Evolutionary conservation across 2,113 vertebrate genomes (phyloP).

Genomic region (Ophiodon elongatus): DNA sequence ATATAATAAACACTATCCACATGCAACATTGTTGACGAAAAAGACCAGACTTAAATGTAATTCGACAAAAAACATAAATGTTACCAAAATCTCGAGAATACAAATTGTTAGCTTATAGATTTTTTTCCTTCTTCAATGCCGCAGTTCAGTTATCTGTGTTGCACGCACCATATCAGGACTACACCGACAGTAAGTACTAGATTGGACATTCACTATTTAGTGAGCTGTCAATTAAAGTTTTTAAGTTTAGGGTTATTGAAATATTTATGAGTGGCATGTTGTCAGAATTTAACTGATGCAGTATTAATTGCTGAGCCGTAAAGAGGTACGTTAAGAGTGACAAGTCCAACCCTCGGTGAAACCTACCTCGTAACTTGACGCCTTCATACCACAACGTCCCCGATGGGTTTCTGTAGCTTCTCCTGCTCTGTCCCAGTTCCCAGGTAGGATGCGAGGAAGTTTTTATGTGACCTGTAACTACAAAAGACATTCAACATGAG

Average conservation of each 20-base stretch:
- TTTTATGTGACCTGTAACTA: slow-evolving; percentile 83
- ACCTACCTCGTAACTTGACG: slow-evolving; percentile 51
- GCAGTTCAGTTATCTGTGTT: too few relatives aligned
- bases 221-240: background rate
- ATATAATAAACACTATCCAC: too few relatives aligned
- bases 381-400: slow-evolving; percentile 70
- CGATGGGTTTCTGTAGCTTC: slow-evolving; percentile 73
- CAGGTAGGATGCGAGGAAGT: slow-evolving; percentile 80
- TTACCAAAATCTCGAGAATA: too few relatives aligned
- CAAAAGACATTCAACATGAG: slow-evolving; percentile 36
- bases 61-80: background rate
- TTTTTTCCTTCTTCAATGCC: too few relatives aligned
- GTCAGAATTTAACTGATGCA: too few relatives aligned
- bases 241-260: background rate
- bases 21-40: too few relatives aligned
- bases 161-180: too few relatives aligned
- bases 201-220: background rate
- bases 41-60: background rate
- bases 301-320: background rate
- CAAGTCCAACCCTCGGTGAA: background rate
- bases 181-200: too few relatives aligned
- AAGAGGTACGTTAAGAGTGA: background rate
- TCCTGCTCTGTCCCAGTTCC: slow-evolving; percentile 77
- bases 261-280: background rate
- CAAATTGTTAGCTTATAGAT: too few relatives aligned